Conservation (phyloP, 2,888 invertebrate species). For the Athalia rosae region DNA sequence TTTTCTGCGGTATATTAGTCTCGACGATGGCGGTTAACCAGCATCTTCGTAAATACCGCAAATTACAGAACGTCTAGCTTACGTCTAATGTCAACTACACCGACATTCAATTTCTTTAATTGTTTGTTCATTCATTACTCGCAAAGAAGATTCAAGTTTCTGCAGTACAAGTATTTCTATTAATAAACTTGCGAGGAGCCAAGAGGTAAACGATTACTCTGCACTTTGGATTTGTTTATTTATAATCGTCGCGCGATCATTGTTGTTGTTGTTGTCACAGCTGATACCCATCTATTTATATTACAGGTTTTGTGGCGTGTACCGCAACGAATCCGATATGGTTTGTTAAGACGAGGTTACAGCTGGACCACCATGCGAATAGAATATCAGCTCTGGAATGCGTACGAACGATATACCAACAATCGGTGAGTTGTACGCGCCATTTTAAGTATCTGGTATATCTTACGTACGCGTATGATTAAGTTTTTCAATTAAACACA, state of each 20-base stretch:
- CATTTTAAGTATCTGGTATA: background rate
- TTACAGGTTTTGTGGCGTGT: constrained; percentile 93
- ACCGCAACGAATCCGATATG: constrained; percentile 99
- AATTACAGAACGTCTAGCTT: too few species aligned
- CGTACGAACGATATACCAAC: constrained; percentile 87
- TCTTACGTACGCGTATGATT: background rate
- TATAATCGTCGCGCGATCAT: background rate
- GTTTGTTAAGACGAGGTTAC: constrained; percentile 98
- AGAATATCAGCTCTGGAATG: constrained; percentile 86
- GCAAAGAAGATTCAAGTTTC: too few species aligned
- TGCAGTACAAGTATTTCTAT: too few species aligned
- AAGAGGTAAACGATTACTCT: background rate
- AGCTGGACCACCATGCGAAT: constrained; percentile 84
- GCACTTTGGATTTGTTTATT: background rate
- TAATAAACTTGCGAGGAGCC: background rate
- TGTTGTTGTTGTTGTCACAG: background rate
- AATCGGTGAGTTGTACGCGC: constrained; percentile 78
- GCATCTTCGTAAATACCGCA: too few species aligned
- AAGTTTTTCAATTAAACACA: background rate
- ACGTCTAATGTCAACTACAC: too few species aligned
- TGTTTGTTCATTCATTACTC: too few species aligned
- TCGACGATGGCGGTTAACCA: too few species aligned
- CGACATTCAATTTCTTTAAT: too few species aligned
- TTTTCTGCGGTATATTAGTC: too few species aligned
- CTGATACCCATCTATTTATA: constrained; percentile 48